phyloP scores from a whole-genome alignment of 2,113 vertebrate genomes.

The Cisticola juncidis region DNA sequence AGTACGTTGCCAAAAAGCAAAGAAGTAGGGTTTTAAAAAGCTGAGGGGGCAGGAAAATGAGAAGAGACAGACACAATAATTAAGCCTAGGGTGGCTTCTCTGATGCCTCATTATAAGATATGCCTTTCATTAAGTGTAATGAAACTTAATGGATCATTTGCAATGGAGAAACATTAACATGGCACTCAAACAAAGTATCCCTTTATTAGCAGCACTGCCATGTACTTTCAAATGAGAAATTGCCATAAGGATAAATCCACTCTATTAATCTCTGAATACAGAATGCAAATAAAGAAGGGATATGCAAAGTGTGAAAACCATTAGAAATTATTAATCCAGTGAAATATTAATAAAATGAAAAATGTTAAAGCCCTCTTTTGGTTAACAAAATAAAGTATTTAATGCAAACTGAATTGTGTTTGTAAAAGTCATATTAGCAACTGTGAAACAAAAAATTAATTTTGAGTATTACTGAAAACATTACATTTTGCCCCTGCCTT shows the following conservation, averaged over 20 bases:
- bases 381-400: background rate
- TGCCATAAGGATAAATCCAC: background rate
- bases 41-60: background rate
- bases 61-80: constrained; percentile 17
- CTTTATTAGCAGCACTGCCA: background rate
- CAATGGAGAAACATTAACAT: constrained; percentile 3
- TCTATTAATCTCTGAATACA: background rate
- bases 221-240: background rate
- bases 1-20: background rate
- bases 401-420: background rate
- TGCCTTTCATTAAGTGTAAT: constrained; percentile 50
- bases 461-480: background rate
- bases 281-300: background rate
- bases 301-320: background rate
- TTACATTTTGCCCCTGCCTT: background rate
- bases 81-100: constrained; percentile 15
- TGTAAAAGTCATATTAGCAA: background rate
- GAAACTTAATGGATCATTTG: constrained; percentile 49
- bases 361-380: background rate
- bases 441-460: background rate
- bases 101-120: constrained; percentile 18
- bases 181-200: background rate
- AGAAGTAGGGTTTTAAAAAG: background rate
- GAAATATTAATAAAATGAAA: background rate
- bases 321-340: background rate